phyloP scores from a whole-genome alignment of 1,140 invertebrate species.

The Monochamus saltuarius region DNA sequence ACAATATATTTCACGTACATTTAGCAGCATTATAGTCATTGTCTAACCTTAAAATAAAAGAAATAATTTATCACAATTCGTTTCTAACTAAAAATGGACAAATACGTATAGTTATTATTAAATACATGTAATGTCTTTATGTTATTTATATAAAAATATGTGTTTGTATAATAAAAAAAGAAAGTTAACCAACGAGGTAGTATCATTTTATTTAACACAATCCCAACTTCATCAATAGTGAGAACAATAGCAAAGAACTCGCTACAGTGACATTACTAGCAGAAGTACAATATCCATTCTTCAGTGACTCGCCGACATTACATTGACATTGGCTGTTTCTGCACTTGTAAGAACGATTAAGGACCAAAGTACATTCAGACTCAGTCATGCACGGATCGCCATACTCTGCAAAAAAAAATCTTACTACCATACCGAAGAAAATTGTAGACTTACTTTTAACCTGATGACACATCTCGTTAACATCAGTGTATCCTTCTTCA shows the following conservation, averaged over 20 bases:
- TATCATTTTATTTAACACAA: not conserved
- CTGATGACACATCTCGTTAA: not conserved
- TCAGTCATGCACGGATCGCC: constrained; percentile 5
- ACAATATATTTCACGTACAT: not conserved
- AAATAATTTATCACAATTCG: constrained; percentile 10
- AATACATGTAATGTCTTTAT: not conserved
- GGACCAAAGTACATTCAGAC: constrained; percentile 9
- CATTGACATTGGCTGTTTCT: constrained; percentile 15
- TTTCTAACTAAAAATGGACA: constrained; percentile 8
- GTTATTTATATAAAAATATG: constrained; percentile 13
- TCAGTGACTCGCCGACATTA: not conserved
- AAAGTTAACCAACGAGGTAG: not conserved
- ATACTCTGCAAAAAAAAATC: constrained; percentile 4
- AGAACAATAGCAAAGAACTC: not conserved
- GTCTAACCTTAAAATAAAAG: not conserved
- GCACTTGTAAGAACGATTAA: constrained; percentile 3
- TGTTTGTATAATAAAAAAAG: constrained; percentile 5
- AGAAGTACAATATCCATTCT: constrained; percentile 7
- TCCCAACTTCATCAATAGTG: not conserved
- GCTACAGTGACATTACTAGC: not conserved
- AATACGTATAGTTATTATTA: constrained; percentile 3
- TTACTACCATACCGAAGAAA: not conserved
- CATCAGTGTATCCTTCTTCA: not conserved
- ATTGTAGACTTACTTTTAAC: not conserved
- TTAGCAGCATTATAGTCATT: constrained; percentile 12